Percentiles rank a stretch among this genome's conserved stretches.
Conservation (phyloP, 1,140 invertebrate species). For the Dreissena polymorpha region DNA sequence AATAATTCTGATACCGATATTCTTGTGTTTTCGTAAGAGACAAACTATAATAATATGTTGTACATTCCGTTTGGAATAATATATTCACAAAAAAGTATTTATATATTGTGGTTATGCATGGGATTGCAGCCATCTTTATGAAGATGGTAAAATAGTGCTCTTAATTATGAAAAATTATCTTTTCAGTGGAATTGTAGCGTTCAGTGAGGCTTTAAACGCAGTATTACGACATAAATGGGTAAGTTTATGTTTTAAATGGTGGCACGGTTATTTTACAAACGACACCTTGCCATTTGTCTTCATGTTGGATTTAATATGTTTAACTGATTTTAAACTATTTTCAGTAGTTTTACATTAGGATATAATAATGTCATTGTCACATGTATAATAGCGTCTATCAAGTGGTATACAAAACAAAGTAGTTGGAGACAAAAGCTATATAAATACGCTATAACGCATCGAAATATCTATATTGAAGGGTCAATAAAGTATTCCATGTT, state of each 20-base stretch:
- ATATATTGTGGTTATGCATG: neutral
- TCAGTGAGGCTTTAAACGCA: slow-evolving; percentile 15
- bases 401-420: neutral
- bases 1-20: neutral
- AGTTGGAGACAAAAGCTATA: no score
- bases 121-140: neutral
- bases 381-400: neutral
- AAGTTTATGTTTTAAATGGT: slow-evolving; percentile 11
- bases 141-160: neutral
- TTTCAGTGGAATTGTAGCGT: slow-evolving; percentile 41
- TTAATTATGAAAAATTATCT: neutral
- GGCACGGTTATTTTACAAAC: no score
- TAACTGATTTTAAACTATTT: neutral
- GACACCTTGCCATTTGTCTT: neutral
- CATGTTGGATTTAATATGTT: neutral
- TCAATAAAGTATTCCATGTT: neutral
- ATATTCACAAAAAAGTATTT: no score
- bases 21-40: no score
- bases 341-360: neutral
- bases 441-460: no score
- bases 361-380: neutral
- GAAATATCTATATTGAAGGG: no score
- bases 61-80: neutral
- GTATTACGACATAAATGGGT: slow-evolving; percentile 24
- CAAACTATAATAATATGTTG: no score